Percentiles rank a stretch among this genome's conserved stretches.
Evolutionary conservation across 2,888 invertebrate genomes (phyloP).

Genomic region (Stratiomys singularior): DNA sequence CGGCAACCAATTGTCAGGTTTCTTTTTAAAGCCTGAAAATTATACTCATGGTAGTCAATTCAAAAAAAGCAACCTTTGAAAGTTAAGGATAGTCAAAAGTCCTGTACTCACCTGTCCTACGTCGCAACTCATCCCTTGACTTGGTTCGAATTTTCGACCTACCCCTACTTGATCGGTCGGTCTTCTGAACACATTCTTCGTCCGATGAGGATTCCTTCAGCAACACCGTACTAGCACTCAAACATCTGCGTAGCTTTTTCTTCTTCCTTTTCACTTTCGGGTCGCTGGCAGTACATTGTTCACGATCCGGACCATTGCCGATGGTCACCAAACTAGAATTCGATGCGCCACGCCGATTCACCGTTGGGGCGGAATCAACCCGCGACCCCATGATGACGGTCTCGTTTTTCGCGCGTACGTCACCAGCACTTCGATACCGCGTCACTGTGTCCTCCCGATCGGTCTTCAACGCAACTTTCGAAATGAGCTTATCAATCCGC

Average conservation of each 20-base stretch:
- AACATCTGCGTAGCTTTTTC: constrained; percentile 20
- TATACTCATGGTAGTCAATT: too few relatives aligned
- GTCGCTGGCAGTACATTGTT: neutral
- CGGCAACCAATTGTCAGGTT: too few relatives aligned
- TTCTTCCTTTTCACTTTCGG: constrained; percentile 14
- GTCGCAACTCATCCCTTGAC: constrained; percentile 35
- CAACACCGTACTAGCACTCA: constrained; percentile 20
- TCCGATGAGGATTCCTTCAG: constrained; percentile 22
- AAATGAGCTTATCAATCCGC: constrained; percentile 42
- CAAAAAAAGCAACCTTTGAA: too few relatives aligned
- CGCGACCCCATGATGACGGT: neutral
- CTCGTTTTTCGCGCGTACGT: neutral
- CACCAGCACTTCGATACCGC: neutral
- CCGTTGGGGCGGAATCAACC: neutral
- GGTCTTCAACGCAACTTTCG: constrained; percentile 16
- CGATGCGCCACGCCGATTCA: neutral
- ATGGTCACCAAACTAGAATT: constrained; percentile 5
- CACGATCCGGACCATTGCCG: neutral
- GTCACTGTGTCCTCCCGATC: neutral
- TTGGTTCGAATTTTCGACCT: neutral
- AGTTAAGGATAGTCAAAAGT: too few relatives aligned
- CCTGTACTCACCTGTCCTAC: constrained; percentile 31
- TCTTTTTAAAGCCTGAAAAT: too few relatives aligned
- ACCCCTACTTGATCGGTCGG: neutral
- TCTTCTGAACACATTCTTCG: neutral